Percentiles rank a stretch among this genome's conserved stretches.
Conservation (phyloP, 2,888 invertebrate species). For the Melikaiella ostensackeni region DNA sequence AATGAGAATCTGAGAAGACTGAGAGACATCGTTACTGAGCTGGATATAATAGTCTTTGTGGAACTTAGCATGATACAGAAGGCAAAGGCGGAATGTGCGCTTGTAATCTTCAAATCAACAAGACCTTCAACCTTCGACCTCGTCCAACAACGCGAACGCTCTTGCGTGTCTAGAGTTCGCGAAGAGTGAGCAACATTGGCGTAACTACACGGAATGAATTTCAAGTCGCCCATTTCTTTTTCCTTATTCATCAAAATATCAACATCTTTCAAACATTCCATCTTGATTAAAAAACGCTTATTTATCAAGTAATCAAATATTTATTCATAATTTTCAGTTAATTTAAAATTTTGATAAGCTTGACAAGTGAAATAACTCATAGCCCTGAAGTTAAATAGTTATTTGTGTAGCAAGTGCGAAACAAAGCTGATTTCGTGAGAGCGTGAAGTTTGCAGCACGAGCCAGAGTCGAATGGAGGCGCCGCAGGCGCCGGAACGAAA, state of each 20-base stretch:
- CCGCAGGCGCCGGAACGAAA: too few relatives aligned
- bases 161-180: constrained; percentile 58
- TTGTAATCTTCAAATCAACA: constrained; percentile 47
- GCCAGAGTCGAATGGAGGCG: too few relatives aligned
- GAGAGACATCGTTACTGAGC: constrained; percentile 44
- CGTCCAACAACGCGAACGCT: constrained; percentile 51
- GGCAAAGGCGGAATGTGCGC: constrained; percentile 47
- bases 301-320: neutral
- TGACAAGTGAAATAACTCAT: neutral
- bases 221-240: neutral
- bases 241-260: neutral
- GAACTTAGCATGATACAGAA: constrained; percentile 25
- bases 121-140: constrained; percentile 66
- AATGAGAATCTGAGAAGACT: constrained; percentile 47
- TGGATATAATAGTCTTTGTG: constrained; percentile 7
- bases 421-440: too few relatives aligned
- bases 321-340: too few relatives aligned
- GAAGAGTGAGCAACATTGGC: constrained; percentile 19
- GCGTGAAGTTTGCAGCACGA: too few relatives aligned
- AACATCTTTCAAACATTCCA: neutral
- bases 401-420: too few relatives aligned
- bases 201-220: constrained; percentile 9
- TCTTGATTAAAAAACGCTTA: neutral
- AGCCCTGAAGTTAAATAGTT: too few relatives aligned
- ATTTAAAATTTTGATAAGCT: too few relatives aligned